Evolutionary conservation across 2,888 invertebrate species (phyloP).

Genomic region (Netelia fuscicornis): DNA sequence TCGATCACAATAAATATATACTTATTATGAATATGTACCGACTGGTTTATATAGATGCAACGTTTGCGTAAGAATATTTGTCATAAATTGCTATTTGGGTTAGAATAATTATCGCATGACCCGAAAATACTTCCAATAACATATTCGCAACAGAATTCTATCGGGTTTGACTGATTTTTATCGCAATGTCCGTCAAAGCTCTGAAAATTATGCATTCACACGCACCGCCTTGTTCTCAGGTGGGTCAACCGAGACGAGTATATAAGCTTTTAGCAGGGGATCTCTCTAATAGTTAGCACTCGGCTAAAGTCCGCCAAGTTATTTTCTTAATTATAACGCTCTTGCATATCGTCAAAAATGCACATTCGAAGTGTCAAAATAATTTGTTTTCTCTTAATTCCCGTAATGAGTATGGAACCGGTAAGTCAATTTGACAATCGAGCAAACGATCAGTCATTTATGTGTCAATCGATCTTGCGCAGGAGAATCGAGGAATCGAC

Average conservation of each 20-base stretch:
- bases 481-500: slow-evolving; percentile 5
- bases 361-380: not conserved
- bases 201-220: slow-evolving; percentile 34
- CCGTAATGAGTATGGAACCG: slow-evolving; percentile 17
- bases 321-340: not conserved
- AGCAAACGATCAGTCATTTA: not conserved
- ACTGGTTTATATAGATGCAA: not conserved
- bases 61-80: not conserved
- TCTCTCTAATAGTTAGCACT: slow-evolving; percentile 2
- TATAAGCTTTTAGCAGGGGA: slow-evolving; percentile 23
- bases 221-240: slow-evolving; percentile 2
- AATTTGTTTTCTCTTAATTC: slow-evolving; percentile 32
- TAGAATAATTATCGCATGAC: not conserved
- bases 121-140: not conserved
- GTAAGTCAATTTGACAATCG: slow-evolving; percentile 41
- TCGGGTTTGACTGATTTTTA: slow-evolving; percentile 9
- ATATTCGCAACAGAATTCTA: slow-evolving; percentile 2
- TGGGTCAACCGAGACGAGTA: not conserved
- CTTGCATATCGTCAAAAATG: slow-evolving; percentile 4
- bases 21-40: not conserved
- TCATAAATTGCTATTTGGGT: not conserved
- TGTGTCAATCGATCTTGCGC: not conserved
- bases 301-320: not conserved
- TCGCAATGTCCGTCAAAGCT: not conserved
- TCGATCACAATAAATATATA: not conserved